Base-by-base conservation (phyloP, 2,113 vertebrate genomes). In the Ochotona curzoniae region DNA sequence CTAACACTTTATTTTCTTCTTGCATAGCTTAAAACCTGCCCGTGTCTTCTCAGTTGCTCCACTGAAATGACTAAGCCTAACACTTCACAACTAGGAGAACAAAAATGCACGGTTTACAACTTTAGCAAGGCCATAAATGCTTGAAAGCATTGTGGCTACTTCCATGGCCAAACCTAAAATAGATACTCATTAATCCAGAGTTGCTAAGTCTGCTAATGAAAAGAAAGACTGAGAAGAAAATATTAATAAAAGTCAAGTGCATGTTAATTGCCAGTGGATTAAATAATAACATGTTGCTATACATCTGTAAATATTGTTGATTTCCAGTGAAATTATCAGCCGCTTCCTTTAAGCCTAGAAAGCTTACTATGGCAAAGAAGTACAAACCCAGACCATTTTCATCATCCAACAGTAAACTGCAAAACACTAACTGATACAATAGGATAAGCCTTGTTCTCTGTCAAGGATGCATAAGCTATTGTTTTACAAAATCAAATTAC, bases 191-290 rank as follows among this genome's bases (percentile, higher is more conserved):
- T 17, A 82, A 5, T 44, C 8, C 49, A 14, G 25, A n/a, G 28
- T 81, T 63, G 63, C 79, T 75, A 32, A 71, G 44, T 26, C 47
- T 93, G 20, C 12, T 70, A 26, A 10, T 12, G 57, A 17, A 35
- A 54, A 25, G 66, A 83, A 63, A 78, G 54, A 64, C 80, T 81
- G 35, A 66, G 84, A 86, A 83, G 61, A 71, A 91, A 83, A 2
- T 73, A 28, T 10, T 94, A 25, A 92, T 92, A 44, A 92, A 83
- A 94, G 71, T 80, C 44, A 69, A 35, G 84, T 60, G n/a, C 70
- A 10, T 73, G 83, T 47, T 78, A 32, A 80, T 69, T 93, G 20
- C 0, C 2, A 81, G 14, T 57, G 44, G 30, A 51, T 93, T 86
- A 83, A 83, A 87, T 49, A 6, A 9, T 23, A 93, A 78, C 5